A percentile compares a stretch with the other conserved stretches of the same genome.
Evolutionary conservation across 2,888 invertebrate species (phyloP).

Genomic region (Cosmia pyralina): DNA sequence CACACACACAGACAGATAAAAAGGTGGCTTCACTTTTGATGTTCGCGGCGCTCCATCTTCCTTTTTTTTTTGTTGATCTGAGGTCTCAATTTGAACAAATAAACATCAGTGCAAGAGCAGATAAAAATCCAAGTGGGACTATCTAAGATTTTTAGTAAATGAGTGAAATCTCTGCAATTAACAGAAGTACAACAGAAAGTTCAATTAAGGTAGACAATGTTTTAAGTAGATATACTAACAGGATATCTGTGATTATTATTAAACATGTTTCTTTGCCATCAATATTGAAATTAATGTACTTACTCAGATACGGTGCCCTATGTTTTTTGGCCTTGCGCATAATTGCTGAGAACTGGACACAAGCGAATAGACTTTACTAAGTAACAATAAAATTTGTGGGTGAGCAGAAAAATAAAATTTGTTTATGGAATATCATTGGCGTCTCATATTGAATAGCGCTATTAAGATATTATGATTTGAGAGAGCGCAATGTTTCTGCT

Average conservation of each 20-base stretch:
- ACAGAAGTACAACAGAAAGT: conserved; percentile 12
- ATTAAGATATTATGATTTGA: background rate
- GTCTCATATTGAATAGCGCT: background rate
- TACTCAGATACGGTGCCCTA: background rate
- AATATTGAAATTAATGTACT: background rate
- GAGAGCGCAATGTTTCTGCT: background rate
- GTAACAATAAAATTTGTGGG: background rate
- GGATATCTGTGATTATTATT: background rate
- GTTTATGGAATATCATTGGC: background rate
- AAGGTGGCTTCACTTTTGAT: too few relatives aligned
- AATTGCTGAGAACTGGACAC: background rate
- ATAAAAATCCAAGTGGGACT: background rate
- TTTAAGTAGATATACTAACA: background rate
- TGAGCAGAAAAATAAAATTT: background rate
- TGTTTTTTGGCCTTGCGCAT: background rate
- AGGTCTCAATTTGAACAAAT: conserved; percentile 5
- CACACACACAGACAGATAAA: too few relatives aligned
- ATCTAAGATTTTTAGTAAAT: background rate
- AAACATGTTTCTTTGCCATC: background rate
- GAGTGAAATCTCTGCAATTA: background rate
- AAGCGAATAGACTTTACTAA: background rate
- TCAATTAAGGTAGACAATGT: conserved; percentile 8
- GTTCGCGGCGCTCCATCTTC: too few relatives aligned
- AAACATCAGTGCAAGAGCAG: background rate
- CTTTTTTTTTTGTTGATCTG: background rate